Base-by-base conservation (phyloP, 1,140 invertebrate genomes). In the Sitophilus oryzae region DNA sequence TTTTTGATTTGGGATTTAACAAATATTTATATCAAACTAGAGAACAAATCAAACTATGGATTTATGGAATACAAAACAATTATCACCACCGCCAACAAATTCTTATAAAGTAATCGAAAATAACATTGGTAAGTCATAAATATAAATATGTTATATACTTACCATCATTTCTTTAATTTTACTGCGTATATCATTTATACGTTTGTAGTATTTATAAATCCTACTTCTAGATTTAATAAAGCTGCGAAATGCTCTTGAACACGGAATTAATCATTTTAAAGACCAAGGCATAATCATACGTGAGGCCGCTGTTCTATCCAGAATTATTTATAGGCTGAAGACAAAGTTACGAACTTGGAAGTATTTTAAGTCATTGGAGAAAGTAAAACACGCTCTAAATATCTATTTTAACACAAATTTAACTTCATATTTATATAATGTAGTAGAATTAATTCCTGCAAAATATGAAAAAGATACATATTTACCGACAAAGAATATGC, bases 321-420 rank as follows among this genome's bases (percentile, higher is more conserved):
- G 76, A 41, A 59, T 74, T 42, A 71, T 78, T 48, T 79, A 78
- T 61, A 65, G 76, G 21, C 74, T 78, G 72, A 77, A 77, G 64
- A 70, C 64, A 41, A 78, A 78, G 70, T 76, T 78, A 65, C 67
- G 76, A 34, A 68, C 49, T 45, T 73, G 75, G 14, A 79, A 77
- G 50, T 77, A 77, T 11, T 64, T 77, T 6, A 77, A 76, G 61
- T 59, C 62, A 25, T 72, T 79, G 68, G 73, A 73, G 56, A 78
- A 76, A 65, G 52, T 77, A 1, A 75, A 74, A 37, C 69, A 69
- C 63, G 66, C 68, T 3, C 54, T 79, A 25, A 53, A 73, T n/a
- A 75, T 72, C 52, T 77, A 73, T 64, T 66, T 74, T 5, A 59
- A 65, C 15, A 57, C 76, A 34, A 55, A 67, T 20, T 49, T 78